These are phyloP conservation scores for Poecilia picta DNA, from an alignment of 2,797 vertebrate genomes.

Conservation along the genomic window DNA sequence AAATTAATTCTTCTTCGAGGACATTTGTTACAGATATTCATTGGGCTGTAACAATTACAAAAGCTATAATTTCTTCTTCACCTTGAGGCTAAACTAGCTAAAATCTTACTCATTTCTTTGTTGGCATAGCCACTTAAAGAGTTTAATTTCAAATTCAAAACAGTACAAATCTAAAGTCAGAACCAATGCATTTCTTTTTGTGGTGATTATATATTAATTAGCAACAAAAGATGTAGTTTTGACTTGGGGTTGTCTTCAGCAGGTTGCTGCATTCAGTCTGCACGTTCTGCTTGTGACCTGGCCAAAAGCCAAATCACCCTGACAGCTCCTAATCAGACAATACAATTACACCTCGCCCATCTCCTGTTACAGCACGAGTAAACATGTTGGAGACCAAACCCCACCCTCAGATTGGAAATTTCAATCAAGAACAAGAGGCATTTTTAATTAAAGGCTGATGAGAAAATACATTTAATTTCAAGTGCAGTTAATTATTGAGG, in stretches of 20 bases:
- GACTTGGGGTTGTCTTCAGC: constrained; percentile 22
- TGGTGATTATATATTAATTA: constrained; percentile 15
- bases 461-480: constrained; percentile 99
- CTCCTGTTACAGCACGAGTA: constrained; percentile 80
- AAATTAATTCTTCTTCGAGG: constrained; percentile 62
- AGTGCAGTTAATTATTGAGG: constrained; percentile 99
- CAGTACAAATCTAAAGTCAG: constrained; percentile 7
- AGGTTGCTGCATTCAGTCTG: constrained; percentile 38
- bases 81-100: constrained; percentile 55
- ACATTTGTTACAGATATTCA: constrained; percentile 67
- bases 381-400: constrained; percentile 89
- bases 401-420: constrained; percentile 84
- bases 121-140: constrained; percentile 39
- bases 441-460: constrained; percentile 99
- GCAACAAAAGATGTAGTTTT: constrained; percentile 28
- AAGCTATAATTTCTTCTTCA: constrained; percentile 52
- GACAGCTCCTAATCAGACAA: constrained; percentile 82
- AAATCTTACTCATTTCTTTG: constrained; percentile 53
- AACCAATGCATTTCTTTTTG: constrained; percentile 26
- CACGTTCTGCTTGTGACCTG: constrained; percentile 59
- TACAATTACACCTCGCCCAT: constrained; percentile 86
- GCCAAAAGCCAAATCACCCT: constrained; percentile 75
- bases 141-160: constrained; percentile 48
- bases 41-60: constrained; percentile 53
- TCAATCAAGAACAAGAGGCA: constrained; percentile 89